Evolutionary conservation across 2,113 vertebrate genomes (phyloP).

Genomic region (Takifugu flavidus): DNA sequence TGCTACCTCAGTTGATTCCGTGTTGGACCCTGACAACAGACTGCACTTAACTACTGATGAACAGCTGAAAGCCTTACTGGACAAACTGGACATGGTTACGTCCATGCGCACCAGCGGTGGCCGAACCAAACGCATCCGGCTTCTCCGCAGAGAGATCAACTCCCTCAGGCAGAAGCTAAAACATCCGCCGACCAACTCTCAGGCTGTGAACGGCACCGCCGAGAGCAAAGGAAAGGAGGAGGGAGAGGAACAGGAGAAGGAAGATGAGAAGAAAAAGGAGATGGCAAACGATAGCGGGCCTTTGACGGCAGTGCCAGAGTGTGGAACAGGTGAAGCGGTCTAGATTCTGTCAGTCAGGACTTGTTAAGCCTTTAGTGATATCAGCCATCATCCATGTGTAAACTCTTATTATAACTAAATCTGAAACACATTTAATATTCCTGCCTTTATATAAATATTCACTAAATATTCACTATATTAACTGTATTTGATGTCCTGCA

Average conservation of each 20-base stretch:
- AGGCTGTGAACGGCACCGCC: constrained; percentile 67
- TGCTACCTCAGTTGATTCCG: constrained; percentile 84
- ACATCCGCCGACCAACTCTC: constrained; percentile 62
- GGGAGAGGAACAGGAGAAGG: constrained; percentile 29
- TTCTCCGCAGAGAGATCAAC: constrained; percentile 92
- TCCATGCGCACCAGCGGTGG: constrained; percentile 89
- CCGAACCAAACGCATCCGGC: constrained; percentile 87
- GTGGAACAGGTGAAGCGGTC: constrained; percentile 44
- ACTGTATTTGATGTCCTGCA: background rate
- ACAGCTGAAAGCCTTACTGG: constrained; percentile 91
- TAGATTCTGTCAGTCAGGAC: background rate
- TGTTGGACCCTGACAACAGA: constrained; percentile 88
- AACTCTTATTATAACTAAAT: too few species aligned
- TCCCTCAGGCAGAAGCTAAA: constrained; percentile 82
- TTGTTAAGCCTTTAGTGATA: too few species aligned
- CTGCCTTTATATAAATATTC: too few species aligned
- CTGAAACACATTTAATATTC: too few species aligned
- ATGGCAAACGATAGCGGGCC: constrained; percentile 40
- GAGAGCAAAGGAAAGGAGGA: constrained; percentile 48
- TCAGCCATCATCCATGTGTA: too few species aligned
- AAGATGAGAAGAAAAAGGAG: constrained; percentile 34
- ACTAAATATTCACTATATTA: background rate
- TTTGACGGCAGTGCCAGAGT: constrained; percentile 44
- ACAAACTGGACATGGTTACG: constrained; percentile 90
- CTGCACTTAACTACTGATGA: constrained; percentile 86